Evolutionary conservation across 2,888 invertebrate species (phyloP), one percentile per base, ranked within the genome.

Genomic region (Cantharis lateralis): DNA sequence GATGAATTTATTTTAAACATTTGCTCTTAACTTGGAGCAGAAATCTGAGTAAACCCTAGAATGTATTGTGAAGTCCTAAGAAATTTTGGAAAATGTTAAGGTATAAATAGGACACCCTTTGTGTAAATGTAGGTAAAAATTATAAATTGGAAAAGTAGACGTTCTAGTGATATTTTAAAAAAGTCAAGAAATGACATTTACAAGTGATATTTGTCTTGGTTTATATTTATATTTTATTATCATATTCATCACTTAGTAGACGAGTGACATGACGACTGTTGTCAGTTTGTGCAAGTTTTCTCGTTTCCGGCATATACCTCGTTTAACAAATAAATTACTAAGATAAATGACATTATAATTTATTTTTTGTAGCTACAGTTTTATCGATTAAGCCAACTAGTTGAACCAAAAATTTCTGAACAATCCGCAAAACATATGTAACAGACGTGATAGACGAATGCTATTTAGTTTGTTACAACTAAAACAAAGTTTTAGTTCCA

Each of bases 151-250:
- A n/a, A 48, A 48, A 48, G n/a, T 48, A 48, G 48, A 48, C 48
- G 48, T 48, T n/a, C 48, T n/a, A 48, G 48, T 48, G 48, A 66
- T 66, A 20, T 66, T 66, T 66, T 69, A 7, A 70, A 70, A 74
- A 74, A 63, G 74, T 62, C 68, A 62, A 48, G 63, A 61, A 74
- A 48, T 70, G 70, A 61, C 74, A 70, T 77, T 77, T 69, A 71
- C 77, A 74, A 66, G 62, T 77, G 74, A 68, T 71, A 78, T 78
- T 78, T 71, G 70, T 75, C 61, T 76, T 71, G 73, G 70, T 68
- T 66, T 71, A 66, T 75, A 84, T 84, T 84, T 84, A 84, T 84
- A 84, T 84, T 83, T 84, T 84, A 84, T 83, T 83, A 83, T 84
- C 82, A 82, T 83, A 83, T 84, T 84, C 82, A 84, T 82, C 81